Conservation (phyloP, 2,113 vertebrate genomes). For the Crypturellus undulatus region DNA sequence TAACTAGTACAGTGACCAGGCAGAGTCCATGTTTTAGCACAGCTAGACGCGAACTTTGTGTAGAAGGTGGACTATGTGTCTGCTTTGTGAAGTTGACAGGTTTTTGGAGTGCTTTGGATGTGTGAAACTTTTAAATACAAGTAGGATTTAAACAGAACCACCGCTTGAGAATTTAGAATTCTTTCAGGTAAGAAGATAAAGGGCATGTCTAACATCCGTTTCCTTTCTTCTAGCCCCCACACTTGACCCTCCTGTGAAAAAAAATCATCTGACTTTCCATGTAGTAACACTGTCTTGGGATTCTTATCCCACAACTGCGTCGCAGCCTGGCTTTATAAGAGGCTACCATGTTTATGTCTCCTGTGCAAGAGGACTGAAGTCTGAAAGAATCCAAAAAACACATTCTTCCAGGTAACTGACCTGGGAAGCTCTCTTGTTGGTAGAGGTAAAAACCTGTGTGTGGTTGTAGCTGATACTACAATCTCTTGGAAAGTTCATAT, state of each 20-base stretch:
- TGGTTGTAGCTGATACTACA: neutral
- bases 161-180: neutral
- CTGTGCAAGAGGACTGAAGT: constrained; percentile 35
- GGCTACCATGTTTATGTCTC: constrained; percentile 78
- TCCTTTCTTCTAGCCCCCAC: constrained; percentile 63
- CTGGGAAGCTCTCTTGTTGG: neutral
- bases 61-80: neutral
- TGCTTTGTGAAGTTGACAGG: neutral
- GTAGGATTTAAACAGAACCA: neutral
- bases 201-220: neutral
- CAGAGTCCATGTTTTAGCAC: neutral
- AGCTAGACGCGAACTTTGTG: neutral
- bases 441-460: neutral
- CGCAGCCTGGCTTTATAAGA: constrained; percentile 70
- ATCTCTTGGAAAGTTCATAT: neutral
- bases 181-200: neutral
- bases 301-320: constrained; percentile 21
- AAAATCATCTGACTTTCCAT: constrained; percentile 17
- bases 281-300: constrained; percentile 72
- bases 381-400: constrained; percentile 36
- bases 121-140: neutral
- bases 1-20: neutral
- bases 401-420: constrained; percentile 60
- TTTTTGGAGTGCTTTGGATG: neutral
- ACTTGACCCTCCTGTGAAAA: neutral